A percentile compares a stretch with the other conserved stretches of the same genome.
Conservation (phyloP, 2,113 vertebrate genomes). For the Sarotherodon lohbergeri region DNA sequence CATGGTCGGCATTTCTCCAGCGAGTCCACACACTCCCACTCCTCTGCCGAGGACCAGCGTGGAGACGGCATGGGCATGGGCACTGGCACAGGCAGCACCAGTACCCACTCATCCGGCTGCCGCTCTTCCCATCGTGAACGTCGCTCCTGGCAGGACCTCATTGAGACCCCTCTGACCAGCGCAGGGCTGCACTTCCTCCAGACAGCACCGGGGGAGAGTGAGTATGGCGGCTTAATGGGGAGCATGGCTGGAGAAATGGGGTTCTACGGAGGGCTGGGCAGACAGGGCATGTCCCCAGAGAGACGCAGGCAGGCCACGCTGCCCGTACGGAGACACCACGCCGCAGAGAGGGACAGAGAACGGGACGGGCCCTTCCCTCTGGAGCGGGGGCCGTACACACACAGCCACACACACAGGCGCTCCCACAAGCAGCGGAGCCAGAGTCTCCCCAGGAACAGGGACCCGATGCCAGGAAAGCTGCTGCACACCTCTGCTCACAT, state of each 20-base stretch:
- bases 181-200: slow-evolving; percentile 88
- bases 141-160: slow-evolving; percentile 85
- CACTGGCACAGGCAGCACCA: slow-evolving; percentile 69
- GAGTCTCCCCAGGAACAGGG: slow-evolving; percentile 84
- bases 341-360: slow-evolving; percentile 74
- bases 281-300: slow-evolving; percentile 75
- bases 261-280: slow-evolving; percentile 55
- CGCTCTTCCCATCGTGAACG: slow-evolving; percentile 79
- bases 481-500: slow-evolving; percentile 62
- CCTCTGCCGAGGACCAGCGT: slow-evolving; percentile 79
- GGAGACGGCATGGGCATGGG: slow-evolving; percentile 63
- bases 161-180: slow-evolving; percentile 81
- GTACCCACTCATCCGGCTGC: slow-evolving; percentile 79
- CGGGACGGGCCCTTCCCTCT: slow-evolving; percentile 86
- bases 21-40: slow-evolving; percentile 84
- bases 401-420: slow-evolving; percentile 62
- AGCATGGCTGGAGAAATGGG: slow-evolving; percentile 67
- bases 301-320: slow-evolving; percentile 79
- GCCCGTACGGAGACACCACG: slow-evolving; percentile 75
- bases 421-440: slow-evolving; percentile 84
- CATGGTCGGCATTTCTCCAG: slow-evolving; percentile 82
- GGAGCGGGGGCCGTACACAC: slow-evolving; percentile 70
- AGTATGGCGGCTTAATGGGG: slow-evolving; percentile 56
- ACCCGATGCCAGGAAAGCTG: slow-evolving; percentile 62
- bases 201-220: slow-evolving; percentile 76